A percentile compares a stretch with the other conserved stretches of the same genome.
Conservation (phyloP, 2,888 invertebrate genomes). For the Acleris sparsana region DNA sequence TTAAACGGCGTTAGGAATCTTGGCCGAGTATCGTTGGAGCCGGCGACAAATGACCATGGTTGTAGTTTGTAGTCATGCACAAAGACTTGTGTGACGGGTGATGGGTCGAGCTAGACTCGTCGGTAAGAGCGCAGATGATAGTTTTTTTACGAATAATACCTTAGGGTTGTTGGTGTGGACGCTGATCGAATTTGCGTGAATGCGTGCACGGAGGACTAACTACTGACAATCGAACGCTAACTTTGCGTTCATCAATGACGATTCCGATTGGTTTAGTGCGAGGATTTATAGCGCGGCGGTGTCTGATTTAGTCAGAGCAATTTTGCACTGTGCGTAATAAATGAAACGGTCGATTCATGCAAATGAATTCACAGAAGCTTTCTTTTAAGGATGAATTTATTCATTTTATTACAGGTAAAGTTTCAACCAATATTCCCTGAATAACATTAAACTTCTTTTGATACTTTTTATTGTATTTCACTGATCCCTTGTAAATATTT, state of each 20-base stretch:
- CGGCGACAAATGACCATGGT: too few relatives aligned
- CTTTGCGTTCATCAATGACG: slow-evolving; percentile 20
- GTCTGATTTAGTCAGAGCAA: slow-evolving; percentile 22
- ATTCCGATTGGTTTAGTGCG: slow-evolving; percentile 13
- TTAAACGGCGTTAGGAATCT: too few relatives aligned
- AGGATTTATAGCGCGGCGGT: slow-evolving; percentile 21
- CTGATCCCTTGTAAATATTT: slow-evolving; percentile 25
- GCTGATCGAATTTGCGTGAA: slow-evolving; percentile 56
- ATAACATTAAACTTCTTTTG: slow-evolving; percentile 15
- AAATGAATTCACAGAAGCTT: slow-evolving; percentile 3
- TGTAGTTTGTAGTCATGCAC: too few relatives aligned
- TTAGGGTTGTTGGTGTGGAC: slow-evolving; percentile 53
- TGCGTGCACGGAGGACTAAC: slow-evolving; percentile 18
- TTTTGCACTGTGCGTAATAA: slow-evolving; percentile 28
- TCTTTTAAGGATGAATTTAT: slow-evolving; percentile 1
- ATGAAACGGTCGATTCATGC: slow-evolving; percentile 6
- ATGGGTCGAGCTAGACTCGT: too few relatives aligned
- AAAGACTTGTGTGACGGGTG: too few relatives aligned
- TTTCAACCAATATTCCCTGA: neutral
- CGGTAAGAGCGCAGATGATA: too few relatives aligned
- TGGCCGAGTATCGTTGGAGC: too few relatives aligned
- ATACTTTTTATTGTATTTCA: slow-evolving; percentile 14
- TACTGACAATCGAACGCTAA: slow-evolving; percentile 18
- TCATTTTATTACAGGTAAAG: neutral
- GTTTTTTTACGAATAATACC: too few relatives aligned